Percentiles rank a stretch among this genome's conserved stretches.
Evolutionary conservation across 2,888 invertebrate species (phyloP).

Genomic region (Marasmarcha lunaedactyla): DNA sequence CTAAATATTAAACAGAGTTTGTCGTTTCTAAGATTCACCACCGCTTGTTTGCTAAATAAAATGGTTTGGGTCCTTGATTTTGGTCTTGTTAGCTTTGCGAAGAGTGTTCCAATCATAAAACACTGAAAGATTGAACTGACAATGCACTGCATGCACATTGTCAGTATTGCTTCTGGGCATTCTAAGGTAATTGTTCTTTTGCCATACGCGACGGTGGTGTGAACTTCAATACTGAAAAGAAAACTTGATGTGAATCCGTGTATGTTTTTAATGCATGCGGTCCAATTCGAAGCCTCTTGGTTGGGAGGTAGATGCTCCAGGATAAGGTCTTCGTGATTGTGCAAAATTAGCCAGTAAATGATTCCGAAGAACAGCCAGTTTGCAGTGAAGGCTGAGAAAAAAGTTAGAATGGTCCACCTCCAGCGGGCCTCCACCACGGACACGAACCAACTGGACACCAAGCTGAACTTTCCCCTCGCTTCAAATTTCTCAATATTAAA

Average conservation of each 20-base stretch:
- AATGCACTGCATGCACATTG: conserved; percentile 96
- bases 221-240: conserved; percentile 95
- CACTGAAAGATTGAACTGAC: conserved; percentile 90
- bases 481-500: conserved; percentile 85
- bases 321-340: conserved; percentile 88
- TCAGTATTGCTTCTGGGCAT: conserved; percentile 92
- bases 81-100: conserved; percentile 95
- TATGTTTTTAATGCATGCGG: conserved; percentile 89
- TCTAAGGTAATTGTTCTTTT: conserved; percentile 88
- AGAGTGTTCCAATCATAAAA: conserved; percentile 87
- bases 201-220: conserved; percentile 94
- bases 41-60: conserved; percentile 90
- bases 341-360: conserved; percentile 92
- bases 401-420: conserved; percentile 91
- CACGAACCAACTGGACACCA: conserved; percentile 83
- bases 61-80: conserved; percentile 94
- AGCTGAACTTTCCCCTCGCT: conserved; percentile 67
- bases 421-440: conserved; percentile 88
- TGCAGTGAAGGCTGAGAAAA: conserved; percentile 84
- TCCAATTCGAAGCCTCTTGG: conserved; percentile 73
- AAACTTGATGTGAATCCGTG: conserved; percentile 92
- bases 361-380: conserved; percentile 92
- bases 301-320: conserved; percentile 71
- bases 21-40: conserved; percentile 89
- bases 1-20: conserved; percentile 89